phyloP scores from a whole-genome alignment of 2,113 vertebrate species.

The Miniopterus natalensis region DNA sequence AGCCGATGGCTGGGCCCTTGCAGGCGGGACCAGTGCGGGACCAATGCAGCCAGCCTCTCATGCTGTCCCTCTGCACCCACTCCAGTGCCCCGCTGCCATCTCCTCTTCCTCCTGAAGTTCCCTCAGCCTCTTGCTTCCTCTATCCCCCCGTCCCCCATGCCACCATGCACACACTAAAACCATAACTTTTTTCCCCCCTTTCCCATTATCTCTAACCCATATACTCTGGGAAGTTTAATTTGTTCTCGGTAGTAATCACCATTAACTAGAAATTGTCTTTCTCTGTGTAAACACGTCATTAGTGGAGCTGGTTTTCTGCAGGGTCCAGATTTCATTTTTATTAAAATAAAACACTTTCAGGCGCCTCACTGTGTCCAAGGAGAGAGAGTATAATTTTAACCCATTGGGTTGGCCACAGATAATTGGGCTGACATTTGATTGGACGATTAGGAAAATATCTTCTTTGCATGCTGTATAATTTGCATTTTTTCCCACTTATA shows the following conservation, averaged over 20 bases:
- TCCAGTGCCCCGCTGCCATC: neutral
- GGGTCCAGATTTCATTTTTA: slow-evolving; percentile 92
- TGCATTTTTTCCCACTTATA: slow-evolving; percentile 88
- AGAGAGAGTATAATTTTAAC: slow-evolving; percentile 90
- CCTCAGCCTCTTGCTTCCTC: slow-evolving; percentile 59
- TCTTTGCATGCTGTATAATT: slow-evolving; percentile 87
- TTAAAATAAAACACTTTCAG: slow-evolving; percentile 91
- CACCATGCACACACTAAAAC: slow-evolving; percentile 75
- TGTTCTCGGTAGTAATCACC: slow-evolving; percentile 90
- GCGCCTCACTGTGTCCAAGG: slow-evolving; percentile 89
- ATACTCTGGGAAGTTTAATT: slow-evolving; percentile 90
- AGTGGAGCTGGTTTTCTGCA: slow-evolving; percentile 89
- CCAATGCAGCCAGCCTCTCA: neutral
- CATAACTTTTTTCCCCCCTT: slow-evolving; percentile 82
- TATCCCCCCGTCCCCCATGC: slow-evolving; percentile 74
- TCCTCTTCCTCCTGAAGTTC: slow-evolving; percentile 52
- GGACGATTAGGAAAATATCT: slow-evolving; percentile 90
- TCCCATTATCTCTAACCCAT: slow-evolving; percentile 89
- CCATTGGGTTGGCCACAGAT: slow-evolving; percentile 90
- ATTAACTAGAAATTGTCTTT: slow-evolving; percentile 93
- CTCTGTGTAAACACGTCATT: slow-evolving; percentile 92
- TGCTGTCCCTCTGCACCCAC: neutral
- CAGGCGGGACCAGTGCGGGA: neutral
- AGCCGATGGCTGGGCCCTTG: neutral
- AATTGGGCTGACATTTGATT: slow-evolving; percentile 90